phyloP scores from a whole-genome alignment of 2,797 vertebrate species.

The Percopsis omiscomaycus region DNA sequence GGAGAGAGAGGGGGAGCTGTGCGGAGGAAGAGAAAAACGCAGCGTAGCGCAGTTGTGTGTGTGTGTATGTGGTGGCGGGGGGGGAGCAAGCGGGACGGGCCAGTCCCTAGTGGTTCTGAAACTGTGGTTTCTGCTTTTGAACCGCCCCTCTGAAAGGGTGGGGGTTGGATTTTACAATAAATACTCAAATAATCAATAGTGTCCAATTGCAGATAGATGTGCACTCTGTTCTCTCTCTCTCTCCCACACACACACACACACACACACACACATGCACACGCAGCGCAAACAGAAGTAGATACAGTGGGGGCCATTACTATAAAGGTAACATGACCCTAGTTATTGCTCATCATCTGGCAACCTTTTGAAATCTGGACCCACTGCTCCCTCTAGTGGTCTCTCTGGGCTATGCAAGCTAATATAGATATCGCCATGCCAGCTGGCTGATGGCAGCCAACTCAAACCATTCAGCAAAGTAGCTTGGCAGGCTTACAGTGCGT shows the following conservation, averaged over 20 bases:
- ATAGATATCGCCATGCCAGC: background rate
- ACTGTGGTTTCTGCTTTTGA: no score
- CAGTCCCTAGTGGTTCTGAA: no score
- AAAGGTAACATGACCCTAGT: no score
- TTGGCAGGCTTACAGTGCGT: constrained; percentile 37
- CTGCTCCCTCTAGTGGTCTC: constrained; percentile 63
- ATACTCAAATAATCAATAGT: no score
- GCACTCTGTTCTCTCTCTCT: background rate
- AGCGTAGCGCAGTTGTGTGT: no score
- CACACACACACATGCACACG: constrained; percentile 2
- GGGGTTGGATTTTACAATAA: no score
- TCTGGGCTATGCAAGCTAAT: background rate
- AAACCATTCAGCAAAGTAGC: constrained; percentile 30
- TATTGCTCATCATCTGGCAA: background rate
- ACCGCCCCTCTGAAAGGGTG: no score
- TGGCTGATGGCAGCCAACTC: constrained; percentile 55
- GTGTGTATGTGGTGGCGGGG: no score
- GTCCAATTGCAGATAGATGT: background rate
- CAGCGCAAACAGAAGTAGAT: background rate
- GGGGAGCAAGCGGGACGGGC: no score
- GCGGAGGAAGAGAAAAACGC: no score
- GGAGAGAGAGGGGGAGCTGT: no score
- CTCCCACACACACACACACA: background rate
- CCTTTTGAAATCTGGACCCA: constrained; percentile 27
- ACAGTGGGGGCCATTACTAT: background rate